Evolutionary conservation across 2,797 vertebrate species (phyloP).

Genomic region (Brachyrhaphis roseni): DNA sequence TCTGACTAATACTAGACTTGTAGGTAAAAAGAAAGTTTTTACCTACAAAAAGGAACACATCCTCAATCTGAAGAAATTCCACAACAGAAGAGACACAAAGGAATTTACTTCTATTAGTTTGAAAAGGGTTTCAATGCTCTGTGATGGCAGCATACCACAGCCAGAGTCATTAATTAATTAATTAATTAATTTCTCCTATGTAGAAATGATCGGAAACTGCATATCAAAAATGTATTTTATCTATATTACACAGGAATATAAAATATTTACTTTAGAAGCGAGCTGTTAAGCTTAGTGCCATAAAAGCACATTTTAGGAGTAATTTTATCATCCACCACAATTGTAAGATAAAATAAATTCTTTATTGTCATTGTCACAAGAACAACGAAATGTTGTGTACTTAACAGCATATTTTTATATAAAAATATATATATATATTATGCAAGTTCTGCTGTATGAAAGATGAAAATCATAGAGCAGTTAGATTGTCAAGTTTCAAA

Average conservation of each 20-base stretch:
- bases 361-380: no score
- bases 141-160: not conserved
- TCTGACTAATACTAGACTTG: not conserved
- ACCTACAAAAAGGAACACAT: not conserved
- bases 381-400: no score
- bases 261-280: slow-evolving; percentile 11
- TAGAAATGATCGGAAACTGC: not conserved
- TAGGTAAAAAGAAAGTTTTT: not conserved
- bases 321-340: slow-evolving; percentile 4
- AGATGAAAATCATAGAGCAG: not conserved
- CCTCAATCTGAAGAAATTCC: not conserved
- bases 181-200: not conserved
- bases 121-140: not conserved
- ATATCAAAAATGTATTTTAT: not conserved
- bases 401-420: no score
- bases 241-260: not conserved
- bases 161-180: not conserved
- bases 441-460: not conserved
- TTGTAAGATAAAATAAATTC: no score
- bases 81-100: not conserved
- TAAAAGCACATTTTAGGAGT: not conserved
- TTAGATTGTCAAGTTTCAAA: not conserved
- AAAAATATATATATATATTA: slow-evolving; percentile 1
- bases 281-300: not conserved
- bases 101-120: not conserved